A percentile compares a stretch with the other conserved stretches of the same genome.
These are phyloP conservation scores for Arge pagana DNA, from an alignment of 2,888 invertebrate species.

Conservation along the genomic window DNA sequence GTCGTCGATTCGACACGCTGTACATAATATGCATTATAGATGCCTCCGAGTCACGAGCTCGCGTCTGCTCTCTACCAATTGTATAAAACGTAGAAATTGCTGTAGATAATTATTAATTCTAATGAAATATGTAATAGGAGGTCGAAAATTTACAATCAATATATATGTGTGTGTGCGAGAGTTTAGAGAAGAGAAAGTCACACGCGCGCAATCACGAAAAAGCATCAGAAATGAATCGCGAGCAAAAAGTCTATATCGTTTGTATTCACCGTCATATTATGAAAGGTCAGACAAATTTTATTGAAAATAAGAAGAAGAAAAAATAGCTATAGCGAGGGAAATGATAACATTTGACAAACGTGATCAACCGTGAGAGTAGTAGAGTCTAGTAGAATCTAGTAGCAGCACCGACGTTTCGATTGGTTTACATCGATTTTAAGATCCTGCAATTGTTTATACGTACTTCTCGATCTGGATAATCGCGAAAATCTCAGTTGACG, in stretches of 20 bases:
- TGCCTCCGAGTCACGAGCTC: no score
- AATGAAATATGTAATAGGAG: constrained; percentile 33
- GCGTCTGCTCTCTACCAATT: background rate
- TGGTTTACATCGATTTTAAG: no score
- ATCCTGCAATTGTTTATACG: no score
- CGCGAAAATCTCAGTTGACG: no score
- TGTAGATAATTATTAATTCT: constrained; percentile 11
- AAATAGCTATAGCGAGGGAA: background rate
- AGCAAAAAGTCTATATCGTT: constrained; percentile 30
- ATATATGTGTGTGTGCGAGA: constrained; percentile 36
- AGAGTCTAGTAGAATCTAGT: background rate
- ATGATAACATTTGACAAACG: background rate
- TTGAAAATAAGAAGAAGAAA: background rate
- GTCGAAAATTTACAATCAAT: constrained; percentile 36
- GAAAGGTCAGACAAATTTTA: constrained; percentile 5
- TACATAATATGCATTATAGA: no score
- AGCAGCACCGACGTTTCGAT: background rate
- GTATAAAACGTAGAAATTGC: constrained; percentile 17
- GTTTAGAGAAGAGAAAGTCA: constrained; percentile 26
- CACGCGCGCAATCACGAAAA: constrained; percentile 12
- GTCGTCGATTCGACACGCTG: no score
- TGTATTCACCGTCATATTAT: constrained; percentile 24
- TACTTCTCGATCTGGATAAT: no score
- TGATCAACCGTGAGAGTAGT: background rate
- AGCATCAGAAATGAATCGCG: background rate